Percentiles rank a stretch among this genome's conserved stretches.
phyloP scores from a whole-genome alignment of 2,113 vertebrate species.

The Bufo gargarizans region DNA sequence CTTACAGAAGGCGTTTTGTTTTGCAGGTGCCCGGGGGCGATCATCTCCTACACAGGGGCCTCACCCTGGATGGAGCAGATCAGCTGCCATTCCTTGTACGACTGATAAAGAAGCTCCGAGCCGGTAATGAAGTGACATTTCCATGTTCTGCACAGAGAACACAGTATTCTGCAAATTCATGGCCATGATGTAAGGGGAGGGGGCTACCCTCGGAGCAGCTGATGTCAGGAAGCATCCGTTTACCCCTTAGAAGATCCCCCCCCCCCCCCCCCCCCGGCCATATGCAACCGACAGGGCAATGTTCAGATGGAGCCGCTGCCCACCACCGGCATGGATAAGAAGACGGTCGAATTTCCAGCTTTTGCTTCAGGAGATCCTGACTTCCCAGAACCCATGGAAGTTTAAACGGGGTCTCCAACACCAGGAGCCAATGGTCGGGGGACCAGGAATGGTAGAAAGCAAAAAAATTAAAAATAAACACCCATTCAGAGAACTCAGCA shows the following conservation, averaged over 20 bases:
- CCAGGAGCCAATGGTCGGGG: too few relatives aligned
- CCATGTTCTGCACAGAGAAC: neutral
- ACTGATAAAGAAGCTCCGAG: neutral
- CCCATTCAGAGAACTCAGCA: too few relatives aligned
- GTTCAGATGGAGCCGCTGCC: neutral
- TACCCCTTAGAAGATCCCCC: constrained; percentile 50
- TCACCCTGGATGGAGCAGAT: neutral
- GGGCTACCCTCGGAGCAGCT: neutral
- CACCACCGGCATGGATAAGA: neutral
- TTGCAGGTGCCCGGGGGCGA: neutral
- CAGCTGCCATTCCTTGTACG: neutral
- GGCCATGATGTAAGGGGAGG: neutral
- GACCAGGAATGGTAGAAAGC: too few relatives aligned
- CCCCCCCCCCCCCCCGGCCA: neutral
- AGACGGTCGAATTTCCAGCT: neutral
- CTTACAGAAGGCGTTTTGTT: constrained; percentile 26
- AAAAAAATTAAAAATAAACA: too few relatives aligned
- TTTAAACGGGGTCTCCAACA: too few relatives aligned
- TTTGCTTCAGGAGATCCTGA: neutral
- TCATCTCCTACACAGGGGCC: neutral
- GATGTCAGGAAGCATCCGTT: constrained; percentile 53
- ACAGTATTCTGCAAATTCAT: constrained; percentile 31
- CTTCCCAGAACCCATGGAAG: too few relatives aligned
- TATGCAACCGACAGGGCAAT: constrained; percentile 16
- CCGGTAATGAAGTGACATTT: constrained; percentile 34